Evolutionary conservation across 2,888 invertebrate genomes (phyloP).

Genomic region (Zelleria hepariella): DNA sequence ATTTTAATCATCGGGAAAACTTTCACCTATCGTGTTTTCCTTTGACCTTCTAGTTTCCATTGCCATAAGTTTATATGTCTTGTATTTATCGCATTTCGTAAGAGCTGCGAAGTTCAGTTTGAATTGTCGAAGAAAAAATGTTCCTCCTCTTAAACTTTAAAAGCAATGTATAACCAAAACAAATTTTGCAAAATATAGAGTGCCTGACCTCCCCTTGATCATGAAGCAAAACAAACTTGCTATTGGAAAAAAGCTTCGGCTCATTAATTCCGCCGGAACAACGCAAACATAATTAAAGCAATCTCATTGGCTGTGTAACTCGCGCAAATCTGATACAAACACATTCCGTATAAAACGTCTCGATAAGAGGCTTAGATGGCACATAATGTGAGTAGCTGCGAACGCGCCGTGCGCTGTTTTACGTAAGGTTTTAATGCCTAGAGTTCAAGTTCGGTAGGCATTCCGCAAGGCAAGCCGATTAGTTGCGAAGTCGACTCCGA

Average conservation of each 20-base stretch:
- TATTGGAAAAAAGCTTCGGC: not conserved
- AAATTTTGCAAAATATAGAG: not conserved
- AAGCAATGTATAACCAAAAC: not conserved
- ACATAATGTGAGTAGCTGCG: not conserved
- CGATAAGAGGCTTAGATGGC: not conserved
- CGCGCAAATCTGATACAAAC: not conserved
- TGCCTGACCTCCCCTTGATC: not conserved
- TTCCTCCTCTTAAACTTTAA: not conserved
- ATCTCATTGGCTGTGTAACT: not conserved
- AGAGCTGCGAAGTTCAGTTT: too few species aligned
- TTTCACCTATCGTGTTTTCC: too few species aligned
- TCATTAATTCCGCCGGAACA: not conserved
- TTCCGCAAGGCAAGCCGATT: conserved; percentile 52
- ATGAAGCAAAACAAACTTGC: not conserved
- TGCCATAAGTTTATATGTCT: too few species aligned
- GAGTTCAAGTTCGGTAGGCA: conserved; percentile 21
- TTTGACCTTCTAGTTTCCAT: too few species aligned
- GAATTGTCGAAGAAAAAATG: too few species aligned
- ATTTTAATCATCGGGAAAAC: too few species aligned
- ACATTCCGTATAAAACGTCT: not conserved
- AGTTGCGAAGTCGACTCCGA: conserved; percentile 30
- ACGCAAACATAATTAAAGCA: not conserved
- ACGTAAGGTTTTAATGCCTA: conserved; percentile 1
- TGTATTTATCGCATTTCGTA: too few species aligned
- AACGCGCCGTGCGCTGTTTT: not conserved